Percentiles rank a stretch among this genome's conserved stretches.
phyloP scores from a whole-genome alignment of 1,140 invertebrate species.

The Anastrepha ludens region DNA sequence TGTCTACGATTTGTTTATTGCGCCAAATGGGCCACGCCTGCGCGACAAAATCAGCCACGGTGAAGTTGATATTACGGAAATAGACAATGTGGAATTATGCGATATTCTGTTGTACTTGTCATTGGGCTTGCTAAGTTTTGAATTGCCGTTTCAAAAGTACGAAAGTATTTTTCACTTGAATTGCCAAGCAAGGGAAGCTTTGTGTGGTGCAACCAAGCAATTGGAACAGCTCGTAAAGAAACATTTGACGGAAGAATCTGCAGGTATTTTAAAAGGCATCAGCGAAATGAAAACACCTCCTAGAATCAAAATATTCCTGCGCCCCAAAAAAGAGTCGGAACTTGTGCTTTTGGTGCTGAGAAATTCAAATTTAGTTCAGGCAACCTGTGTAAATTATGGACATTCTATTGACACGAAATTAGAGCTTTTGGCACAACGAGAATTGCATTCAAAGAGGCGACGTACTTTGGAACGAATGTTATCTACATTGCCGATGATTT shows the following conservation, averaged over 20 bases:
- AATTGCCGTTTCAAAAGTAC: constrained; percentile 45
- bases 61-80: constrained; percentile 53
- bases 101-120: constrained; percentile 45
- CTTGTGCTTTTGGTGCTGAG: constrained; percentile 54
- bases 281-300: not conserved
- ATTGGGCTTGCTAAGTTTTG: constrained; percentile 3
- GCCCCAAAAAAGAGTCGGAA: constrained; percentile 57
- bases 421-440: constrained; percentile 37
- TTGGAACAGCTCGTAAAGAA: not conserved
- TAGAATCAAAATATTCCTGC: constrained; percentile 56
- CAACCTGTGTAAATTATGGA: constrained; percentile 53
- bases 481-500: constrained; percentile 52
- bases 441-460: constrained; percentile 57
- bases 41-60: constrained; percentile 62
- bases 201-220: not conserved
- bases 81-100: constrained; percentile 50
- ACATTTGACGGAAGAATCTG: not conserved
- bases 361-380: constrained; percentile 49
- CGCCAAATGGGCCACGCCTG: constrained; percentile 58
- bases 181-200: not conserved
- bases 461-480: constrained; percentile 56
- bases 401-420: constrained; percentile 39
- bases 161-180: constrained; percentile 59
- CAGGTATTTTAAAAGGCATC: not conserved
- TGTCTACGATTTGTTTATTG: constrained; percentile 59